Percentiles rank a stretch among this genome's conserved stretches.
Evolutionary conservation across 2,888 invertebrate species (phyloP).

Genomic region (Zonitis immaculata): DNA sequence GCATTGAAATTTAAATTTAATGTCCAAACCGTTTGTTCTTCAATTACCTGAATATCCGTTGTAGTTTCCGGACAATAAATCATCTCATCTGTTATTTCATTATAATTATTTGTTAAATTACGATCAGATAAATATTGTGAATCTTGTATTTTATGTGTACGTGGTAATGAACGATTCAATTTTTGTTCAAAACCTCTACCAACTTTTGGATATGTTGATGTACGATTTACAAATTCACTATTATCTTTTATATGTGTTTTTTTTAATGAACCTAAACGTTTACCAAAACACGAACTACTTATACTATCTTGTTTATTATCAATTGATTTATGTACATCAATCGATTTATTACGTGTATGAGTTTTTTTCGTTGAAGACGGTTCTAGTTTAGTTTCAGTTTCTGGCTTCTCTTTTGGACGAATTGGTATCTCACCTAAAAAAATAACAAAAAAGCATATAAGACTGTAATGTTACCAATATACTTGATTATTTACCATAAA

Average conservation of each 20-base stretch:
- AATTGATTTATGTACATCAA: conserved; percentile 23
- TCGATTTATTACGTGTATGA: conserved; percentile 34
- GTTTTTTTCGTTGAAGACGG: conserved; percentile 7
- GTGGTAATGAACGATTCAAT: conserved; percentile 43
- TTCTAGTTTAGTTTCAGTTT: conserved; percentile 19
- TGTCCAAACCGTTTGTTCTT: no score
- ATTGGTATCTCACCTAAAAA: conserved; percentile 42
- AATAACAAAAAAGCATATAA: conserved; percentile 4
- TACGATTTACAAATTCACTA: conserved; percentile 30
- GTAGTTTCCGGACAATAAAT: conserved; percentile 45
- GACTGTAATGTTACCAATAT: no score
- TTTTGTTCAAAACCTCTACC: conserved; percentile 35
- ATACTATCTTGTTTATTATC: conserved; percentile 24
- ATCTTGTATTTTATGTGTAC: conserved; percentile 39
- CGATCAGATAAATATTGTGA: conserved; percentile 26
- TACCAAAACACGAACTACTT: conserved; percentile 46
- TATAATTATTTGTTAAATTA: conserved; percentile 22
- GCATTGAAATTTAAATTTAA: no score
- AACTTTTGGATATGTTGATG: conserved; percentile 41
- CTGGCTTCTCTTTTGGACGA: conserved; percentile 32
- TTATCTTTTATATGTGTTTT: conserved; percentile 31
- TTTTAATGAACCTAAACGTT: conserved; percentile 43
- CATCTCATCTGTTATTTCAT: conserved; percentile 44
- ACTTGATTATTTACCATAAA: conserved; percentile 53
- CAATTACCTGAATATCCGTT: conserved; percentile 38